Base-by-base conservation (phyloP, 2,113 vertebrate species). In the Epinephelus moara region DNA sequence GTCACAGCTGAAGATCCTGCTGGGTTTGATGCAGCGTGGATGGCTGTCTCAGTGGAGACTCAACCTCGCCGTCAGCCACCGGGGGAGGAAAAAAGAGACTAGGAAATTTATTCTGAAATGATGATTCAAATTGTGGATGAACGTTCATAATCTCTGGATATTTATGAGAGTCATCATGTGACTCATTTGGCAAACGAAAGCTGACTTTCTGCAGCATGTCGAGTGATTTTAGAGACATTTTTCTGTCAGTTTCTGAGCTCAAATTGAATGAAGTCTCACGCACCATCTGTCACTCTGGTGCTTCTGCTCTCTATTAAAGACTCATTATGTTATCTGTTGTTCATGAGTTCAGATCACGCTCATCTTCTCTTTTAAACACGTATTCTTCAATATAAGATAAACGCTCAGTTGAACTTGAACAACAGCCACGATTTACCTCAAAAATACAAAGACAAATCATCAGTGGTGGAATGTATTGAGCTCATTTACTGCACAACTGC, bases 1-100 rank as follows among this genome's bases (percentile, higher is more conserved):
- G 72, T 81, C 78, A 81, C 13, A 70, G 78, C 84, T 56, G 55
- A 53, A 50, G 33, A 57, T 42, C 84, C 78, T 42, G 78, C 84
- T 81, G 84, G 53, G 74, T 67, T 69, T 27, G 33, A 25, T 30
- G 4, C 10, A 42, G 56, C n/a, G 12, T 53, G 59, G 66, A 75
- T 0, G 50, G 50, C 13, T 52, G 70, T 55, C 37, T 25, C 42
- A 19, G 64, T 62, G n/a, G 50, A 70, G 76, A 67, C 69, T 79
- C 82, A 80, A 70, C 57, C 7, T 42, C 53, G 30, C 50, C 1
- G 30, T 42, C 23, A 60, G 61, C 11, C 25, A 37, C 47, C 9
- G 40, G 23, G 15, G 67, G 30, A 68, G 45, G 45, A 53, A 45
- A 30, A 0, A 55, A 27, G 69, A 3, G 19, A 33, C 30, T 0